phyloP scores from a whole-genome alignment of 2,113 vertebrate species.

The Syrmaticus mikado region DNA sequence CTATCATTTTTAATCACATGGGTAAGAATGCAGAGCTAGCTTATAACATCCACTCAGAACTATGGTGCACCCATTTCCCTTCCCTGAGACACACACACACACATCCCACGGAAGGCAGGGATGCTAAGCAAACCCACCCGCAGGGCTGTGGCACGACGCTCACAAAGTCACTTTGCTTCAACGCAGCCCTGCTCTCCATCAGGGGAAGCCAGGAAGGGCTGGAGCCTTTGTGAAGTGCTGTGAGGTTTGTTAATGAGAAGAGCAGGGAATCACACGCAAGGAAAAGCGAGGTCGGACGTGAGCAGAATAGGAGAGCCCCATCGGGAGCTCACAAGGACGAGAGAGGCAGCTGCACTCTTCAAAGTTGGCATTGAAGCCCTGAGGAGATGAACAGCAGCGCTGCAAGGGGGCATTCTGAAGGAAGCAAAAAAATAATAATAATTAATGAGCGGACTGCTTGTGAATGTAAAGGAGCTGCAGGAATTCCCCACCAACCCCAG shows the following conservation, averaged over 20 bases:
- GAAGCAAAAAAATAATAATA: neutral
- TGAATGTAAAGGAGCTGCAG: neutral
- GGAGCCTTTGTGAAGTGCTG: neutral
- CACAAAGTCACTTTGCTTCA: neutral
- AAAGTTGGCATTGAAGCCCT: constrained; percentile 5
- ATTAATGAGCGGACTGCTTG: neutral
- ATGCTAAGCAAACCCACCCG: neutral
- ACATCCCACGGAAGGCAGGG: accelerated
- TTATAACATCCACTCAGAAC: neutral
- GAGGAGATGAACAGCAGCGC: neutral
- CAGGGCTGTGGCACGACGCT: neutral
- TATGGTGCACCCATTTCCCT: neutral
- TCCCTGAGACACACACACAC: accelerated
- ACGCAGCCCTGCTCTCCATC: neutral
- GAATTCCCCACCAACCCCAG: neutral
- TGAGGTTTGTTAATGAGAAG: neutral
- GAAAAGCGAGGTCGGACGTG: constrained; percentile 37
- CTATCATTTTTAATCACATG: no score
- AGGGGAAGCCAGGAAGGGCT: neutral
- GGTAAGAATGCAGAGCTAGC: accelerated
- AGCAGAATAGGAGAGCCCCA: constrained; percentile 56
- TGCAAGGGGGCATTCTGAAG: neutral
- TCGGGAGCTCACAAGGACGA: neutral
- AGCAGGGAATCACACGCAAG: neutral
- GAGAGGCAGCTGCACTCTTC: constrained; percentile 28